A percentile compares a stretch with the other conserved stretches of the same genome.
These are phyloP conservation scores for Callorhinus ursinus DNA, from an alignment of 2,113 vertebrate genomes.

Conservation along the genomic window DNA sequence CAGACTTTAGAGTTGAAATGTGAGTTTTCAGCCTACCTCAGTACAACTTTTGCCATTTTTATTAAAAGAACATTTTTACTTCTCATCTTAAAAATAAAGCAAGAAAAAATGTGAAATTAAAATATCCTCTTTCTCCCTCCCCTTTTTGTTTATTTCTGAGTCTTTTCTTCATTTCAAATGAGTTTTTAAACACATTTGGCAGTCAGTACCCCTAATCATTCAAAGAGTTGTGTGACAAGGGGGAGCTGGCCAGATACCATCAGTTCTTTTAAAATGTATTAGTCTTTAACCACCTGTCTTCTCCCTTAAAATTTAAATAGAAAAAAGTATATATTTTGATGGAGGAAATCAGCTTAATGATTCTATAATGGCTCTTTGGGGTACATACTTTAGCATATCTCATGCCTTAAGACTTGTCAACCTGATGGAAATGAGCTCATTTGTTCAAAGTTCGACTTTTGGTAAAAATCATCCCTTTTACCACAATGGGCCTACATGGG, in stretches of 20 bases:
- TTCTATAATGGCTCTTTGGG: conserved; percentile 64
- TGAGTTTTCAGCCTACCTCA: conserved; percentile 27
- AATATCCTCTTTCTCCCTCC: conserved; percentile 49
- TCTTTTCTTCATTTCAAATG: conserved; percentile 80
- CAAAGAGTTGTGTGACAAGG: conserved; percentile 75
- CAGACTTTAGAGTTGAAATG: neutral
- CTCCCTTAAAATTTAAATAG: conserved; percentile 72
- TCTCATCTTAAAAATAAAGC: conserved; percentile 68
- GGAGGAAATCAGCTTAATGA: conserved; percentile 73
- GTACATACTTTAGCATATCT: conserved; percentile 70
- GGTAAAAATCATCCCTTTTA: conserved; percentile 59
- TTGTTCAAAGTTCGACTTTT: conserved; percentile 63
- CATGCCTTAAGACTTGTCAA: conserved; percentile 66
- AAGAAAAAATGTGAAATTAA: conserved; percentile 66
- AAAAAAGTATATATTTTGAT: conserved; percentile 69
- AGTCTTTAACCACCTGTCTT: conserved; percentile 79
- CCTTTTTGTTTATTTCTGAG: conserved; percentile 75
- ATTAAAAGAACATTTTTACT: conserved; percentile 59
- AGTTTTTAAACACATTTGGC: conserved; percentile 80
- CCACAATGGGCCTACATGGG: neutral
- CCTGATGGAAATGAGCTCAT: conserved; percentile 62
- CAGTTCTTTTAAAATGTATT: conserved; percentile 79
- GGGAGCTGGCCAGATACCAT: conserved; percentile 74
- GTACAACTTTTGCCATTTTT: conserved; percentile 53
- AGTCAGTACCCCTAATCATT: conserved; percentile 77